Evolutionary conservation across 1,140 invertebrate species (phyloP).

Genomic region (Drosophila tani): DNA sequence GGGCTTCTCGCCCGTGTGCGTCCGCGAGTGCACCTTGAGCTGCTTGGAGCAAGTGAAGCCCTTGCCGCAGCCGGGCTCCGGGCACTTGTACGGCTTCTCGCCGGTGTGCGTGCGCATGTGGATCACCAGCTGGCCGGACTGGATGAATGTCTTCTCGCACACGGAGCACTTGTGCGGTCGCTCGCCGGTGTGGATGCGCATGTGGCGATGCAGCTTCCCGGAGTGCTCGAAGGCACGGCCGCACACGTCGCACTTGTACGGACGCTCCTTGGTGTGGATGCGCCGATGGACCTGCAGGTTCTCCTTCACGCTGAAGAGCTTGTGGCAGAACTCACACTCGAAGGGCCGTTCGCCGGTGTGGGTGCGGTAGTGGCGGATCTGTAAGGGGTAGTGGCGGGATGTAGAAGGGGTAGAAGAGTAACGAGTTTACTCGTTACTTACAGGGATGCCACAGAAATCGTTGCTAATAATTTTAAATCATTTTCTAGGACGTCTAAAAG

Average conservation of each 20-base stretch:
- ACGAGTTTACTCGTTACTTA: not conserved
- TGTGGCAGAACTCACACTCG: constrained; percentile 96
- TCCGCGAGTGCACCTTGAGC: constrained; percentile 92
- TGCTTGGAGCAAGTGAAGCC: constrained; percentile 96
- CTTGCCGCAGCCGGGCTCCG: constrained; percentile 91
- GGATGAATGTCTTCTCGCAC: constrained; percentile 96
- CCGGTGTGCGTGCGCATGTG: constrained; percentile 95
- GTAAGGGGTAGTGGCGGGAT: too few species aligned
- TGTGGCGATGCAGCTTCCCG: constrained; percentile 96
- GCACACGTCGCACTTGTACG: constrained; percentile 95
- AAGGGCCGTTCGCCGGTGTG: constrained; percentile 95
- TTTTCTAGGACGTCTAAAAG: too few species aligned
- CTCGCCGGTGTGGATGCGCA: constrained; percentile 96
- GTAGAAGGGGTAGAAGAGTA: too few species aligned
- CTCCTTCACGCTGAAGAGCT: constrained; percentile 96
- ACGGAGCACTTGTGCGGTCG: constrained; percentile 97
- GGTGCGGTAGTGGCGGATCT: constrained; percentile 93
- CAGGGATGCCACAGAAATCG: not conserved
- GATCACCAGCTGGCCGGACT: constrained; percentile 94
- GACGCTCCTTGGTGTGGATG: constrained; percentile 94
- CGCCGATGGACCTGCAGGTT: constrained; percentile 96
- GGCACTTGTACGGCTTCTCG: constrained; percentile 95
- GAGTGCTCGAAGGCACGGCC: constrained; percentile 96
- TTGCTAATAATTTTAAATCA: not conserved
- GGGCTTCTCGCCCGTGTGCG: constrained; percentile 94